Evolutionary conservation across 2,113 vertebrate genomes (phyloP), one percentile per base, ranked within the genome.

Genomic region (Myotis lucifugus): DNA sequence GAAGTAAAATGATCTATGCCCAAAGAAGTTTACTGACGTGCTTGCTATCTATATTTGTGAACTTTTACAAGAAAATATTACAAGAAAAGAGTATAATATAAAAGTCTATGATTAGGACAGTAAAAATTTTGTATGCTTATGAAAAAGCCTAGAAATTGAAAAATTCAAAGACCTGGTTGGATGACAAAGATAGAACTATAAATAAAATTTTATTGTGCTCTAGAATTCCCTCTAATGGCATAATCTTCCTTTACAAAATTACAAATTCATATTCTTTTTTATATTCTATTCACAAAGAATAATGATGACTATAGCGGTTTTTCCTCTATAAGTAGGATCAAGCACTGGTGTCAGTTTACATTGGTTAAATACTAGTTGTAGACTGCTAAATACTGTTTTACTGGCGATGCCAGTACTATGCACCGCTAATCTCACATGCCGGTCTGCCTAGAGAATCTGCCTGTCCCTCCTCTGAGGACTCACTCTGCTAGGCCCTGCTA

Each of bases 131-230:
- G 85, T 9, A 50, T 67, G 67, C 13, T 84, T 88, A 88, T n/a
- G 32, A 32, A 84, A 94, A 96, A 83, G 18, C 29, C 32, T 89
- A 74, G 12, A 93, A 92, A 81, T 42, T 19, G 29, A 61, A 87
- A 91, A 56, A 42, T 34, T 86, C 59, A 90, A 77, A 88, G 34
- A 78, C 6, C 5, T 72, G 14, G 40, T 5, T 72, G 8, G 46
- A 85, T 69, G 83, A 69, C 1, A 88, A 59, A 67, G 50, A 32
- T 0, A 83, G n/a, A 93, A 92, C 13, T 66, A 70, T 40, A 48
- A 85, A 83, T 83, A 15, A 87, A 78, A 84, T 83, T 59, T 82
- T 66, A 61, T 23, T 85, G 67, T 46, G 69, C 18, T 79, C 64
- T 48, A 92, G 5, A 10, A 91, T 73, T 73, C 88, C 88, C 23